Base-by-base conservation (phyloP, 2,888 invertebrate genomes). In the Ornithoptera priamus region DNA sequence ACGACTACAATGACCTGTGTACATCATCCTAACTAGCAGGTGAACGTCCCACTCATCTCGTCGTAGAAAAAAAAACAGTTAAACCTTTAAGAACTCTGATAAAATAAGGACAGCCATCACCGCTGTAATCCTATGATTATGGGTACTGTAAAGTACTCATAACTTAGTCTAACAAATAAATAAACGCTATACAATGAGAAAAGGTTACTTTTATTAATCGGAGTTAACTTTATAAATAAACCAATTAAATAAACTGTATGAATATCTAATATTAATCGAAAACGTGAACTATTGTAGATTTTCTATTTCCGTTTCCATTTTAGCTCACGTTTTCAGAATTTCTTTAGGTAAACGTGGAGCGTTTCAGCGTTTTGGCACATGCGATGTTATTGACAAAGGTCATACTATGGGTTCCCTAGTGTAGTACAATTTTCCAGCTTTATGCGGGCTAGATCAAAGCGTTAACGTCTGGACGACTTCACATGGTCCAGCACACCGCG, bases 291-390 rank as follows among this genome's bases (percentile, higher is more conserved):
- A 6, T 50, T 20, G 56, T 3, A 46, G 50, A 22, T 30, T n/a
- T 24, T 24, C 50, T 50, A 66, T 66, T 60, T n/a, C 12, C 30
- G 50, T 50, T 50, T 22, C 18, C n/a, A 24, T 50, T 50, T 10
- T 42, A 39, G 53, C 59, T 65, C 66, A 66, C 53, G 60, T 67
- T 61, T 50, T 30, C 50, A 20, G 46, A 67, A 61, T 53, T 61
- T 61, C 61, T 67, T 67, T 67, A 61, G 53, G 67, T 67, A 67
- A 56, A 61, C 18, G 46, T 18, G 61, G 61, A 67, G 67, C 67
- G 53, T 53, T 4, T 15, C 50, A 53, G 56, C 12, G 6, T 30
- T 4, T 30, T 30, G 50, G 15, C 50, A 58, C 42, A 50, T 53
- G 65, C 58, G 46, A 59, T 58, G 42, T 65, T 66, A 59, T 60